Evolutionary conservation across 1,140 invertebrate genomes (phyloP), one percentile per base, ranked within the genome.

Genomic region (Panonychus citri): DNA sequence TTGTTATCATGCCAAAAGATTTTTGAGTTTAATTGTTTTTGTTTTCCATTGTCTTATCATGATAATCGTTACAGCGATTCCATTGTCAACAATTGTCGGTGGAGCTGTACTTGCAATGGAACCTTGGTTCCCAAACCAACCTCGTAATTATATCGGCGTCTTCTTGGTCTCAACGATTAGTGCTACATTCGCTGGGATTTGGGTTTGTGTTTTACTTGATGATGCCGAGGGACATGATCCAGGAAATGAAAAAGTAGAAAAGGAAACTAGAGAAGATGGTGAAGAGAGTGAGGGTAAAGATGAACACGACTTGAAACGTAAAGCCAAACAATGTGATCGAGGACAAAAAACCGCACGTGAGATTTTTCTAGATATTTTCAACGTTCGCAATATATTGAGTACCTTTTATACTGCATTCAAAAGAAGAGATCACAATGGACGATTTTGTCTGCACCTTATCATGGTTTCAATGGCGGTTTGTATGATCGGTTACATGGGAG

Each of bases 401-500:
- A 34, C 30, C 5, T 7, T 34, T 5, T 7, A 0, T 19, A 54
- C 57, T 37, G 37, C 26, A 1, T 43, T 26, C 27, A 46, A 42
- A 27, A 37, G 19, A 21, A 39, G 57, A 4, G 34, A 21, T 15
- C 13, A 58, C 27, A 54, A 46, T 25, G 53, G 39, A 3, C 51
- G 53, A 13, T 40, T 26, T 17, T 51, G 40, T 19, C 40, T 58
- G 10, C 54, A 40, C 40, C 26, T 54, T 2, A 25, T 54, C 3
- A 54, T 58, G 37, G 26, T 25, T 3, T 49, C 34, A 8, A 48
- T 51, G 19, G 39, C 42, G 2, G 39, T 40, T 15, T 17, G 39
- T 15, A 8, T 58, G 25, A 27, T 58, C 3, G 24, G 30, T 39
- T 58, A 54, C 25, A 42, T 58, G 42, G 50, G 50, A 1, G 34